A percentile compares a stretch with the other conserved stretches of the same genome.
phyloP scores from a whole-genome alignment of 2,888 invertebrate species.

The Brachyopa scutellaris region DNA sequence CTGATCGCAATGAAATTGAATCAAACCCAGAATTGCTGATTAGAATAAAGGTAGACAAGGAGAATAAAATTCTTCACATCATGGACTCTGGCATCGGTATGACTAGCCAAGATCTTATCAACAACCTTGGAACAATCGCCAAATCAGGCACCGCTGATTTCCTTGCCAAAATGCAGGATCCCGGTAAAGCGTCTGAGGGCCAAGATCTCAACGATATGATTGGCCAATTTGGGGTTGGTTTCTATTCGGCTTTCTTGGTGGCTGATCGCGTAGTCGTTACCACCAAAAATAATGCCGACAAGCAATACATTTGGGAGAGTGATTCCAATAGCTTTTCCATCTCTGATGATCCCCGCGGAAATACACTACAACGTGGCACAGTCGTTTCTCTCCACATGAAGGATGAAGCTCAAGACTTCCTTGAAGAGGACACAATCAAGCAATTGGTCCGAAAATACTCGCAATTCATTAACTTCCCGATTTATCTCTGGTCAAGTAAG shows the following conservation, averaged over 20 bases:
- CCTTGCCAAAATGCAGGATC: slow-evolving; percentile 93
- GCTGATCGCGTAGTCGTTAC: slow-evolving; percentile 98
- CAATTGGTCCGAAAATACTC: slow-evolving; percentile 98
- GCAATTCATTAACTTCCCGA: slow-evolving; percentile 99
- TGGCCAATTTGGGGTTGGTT: slow-evolving; percentile 99
- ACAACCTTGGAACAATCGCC: slow-evolving; percentile 98
- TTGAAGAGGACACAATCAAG: slow-evolving; percentile 95
- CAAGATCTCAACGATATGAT: slow-evolving; percentile 98
- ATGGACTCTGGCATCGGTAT: slow-evolving; percentile 99
- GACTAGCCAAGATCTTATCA: slow-evolving; percentile 95
- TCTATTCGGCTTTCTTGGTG: slow-evolving; percentile 98
- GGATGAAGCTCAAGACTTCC: slow-evolving; percentile 97
- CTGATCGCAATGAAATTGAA: slow-evolving; percentile 90
- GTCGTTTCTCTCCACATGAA: slow-evolving; percentile 94
- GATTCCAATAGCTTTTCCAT: slow-evolving; percentile 95
- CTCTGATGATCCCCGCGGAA: slow-evolving; percentile 95
- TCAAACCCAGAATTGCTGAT: slow-evolving; percentile 92
- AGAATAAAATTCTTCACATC: slow-evolving; percentile 94
- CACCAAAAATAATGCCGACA: slow-evolving; percentile 96
- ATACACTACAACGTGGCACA: slow-evolving; percentile 94
- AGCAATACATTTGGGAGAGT: slow-evolving; percentile 99
- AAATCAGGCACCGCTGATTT: slow-evolving; percentile 99
- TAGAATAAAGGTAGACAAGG: slow-evolving; percentile 96
- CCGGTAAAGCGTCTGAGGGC: slow-evolving; percentile 80
- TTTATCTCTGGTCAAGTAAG: slow-evolving; percentile 94